These are phyloP conservation scores for Julus scandinavius DNA, from an alignment of 2,888 invertebrate species.

Conservation along the genomic window DNA sequence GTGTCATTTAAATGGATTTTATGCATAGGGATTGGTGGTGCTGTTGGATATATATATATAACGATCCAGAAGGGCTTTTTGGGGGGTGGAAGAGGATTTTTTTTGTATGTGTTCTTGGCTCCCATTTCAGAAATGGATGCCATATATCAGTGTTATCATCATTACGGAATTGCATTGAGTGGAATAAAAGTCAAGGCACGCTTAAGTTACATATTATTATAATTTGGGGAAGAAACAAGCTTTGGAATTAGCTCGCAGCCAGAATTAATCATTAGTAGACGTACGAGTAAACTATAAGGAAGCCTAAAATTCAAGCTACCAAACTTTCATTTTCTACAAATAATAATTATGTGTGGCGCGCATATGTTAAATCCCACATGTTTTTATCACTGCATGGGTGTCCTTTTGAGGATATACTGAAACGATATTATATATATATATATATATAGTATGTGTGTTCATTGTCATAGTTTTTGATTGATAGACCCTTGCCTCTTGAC, in stretches of 20 bases:
- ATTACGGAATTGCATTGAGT: slow-evolving; percentile 46
- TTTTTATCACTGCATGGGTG: slow-evolving; percentile 16
- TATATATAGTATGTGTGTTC: neutral
- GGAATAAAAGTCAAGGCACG: slow-evolving; percentile 22
- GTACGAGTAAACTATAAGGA: slow-evolving; percentile 9
- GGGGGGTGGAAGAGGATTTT: neutral
- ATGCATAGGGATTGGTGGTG: neutral
- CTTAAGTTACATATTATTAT: slow-evolving; percentile 46
- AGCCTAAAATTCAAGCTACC: neutral
- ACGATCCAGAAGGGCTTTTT: neutral
- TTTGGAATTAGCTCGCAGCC: slow-evolving; percentile 41
- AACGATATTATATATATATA: too few relatives aligned
- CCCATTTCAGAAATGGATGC: slow-evolving; percentile 41
- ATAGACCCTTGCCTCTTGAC: slow-evolving; percentile 41
- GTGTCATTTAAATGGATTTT: slow-evolving; percentile 45
- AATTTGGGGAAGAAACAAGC: slow-evolving; percentile 45
- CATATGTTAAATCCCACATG: slow-evolving; percentile 18
- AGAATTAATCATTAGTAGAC: slow-evolving; percentile 43
- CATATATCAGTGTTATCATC: slow-evolving; percentile 46
- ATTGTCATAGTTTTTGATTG: slow-evolving; percentile 23
- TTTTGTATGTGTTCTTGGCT: neutral
- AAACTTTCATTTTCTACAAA: neutral
- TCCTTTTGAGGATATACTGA: slow-evolving; percentile 28
- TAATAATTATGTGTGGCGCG: slow-evolving; percentile 11
- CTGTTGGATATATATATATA: neutral